Conservation (phyloP, 1,140 invertebrate genomes). For the Eupristina koningsbergeri region DNA sequence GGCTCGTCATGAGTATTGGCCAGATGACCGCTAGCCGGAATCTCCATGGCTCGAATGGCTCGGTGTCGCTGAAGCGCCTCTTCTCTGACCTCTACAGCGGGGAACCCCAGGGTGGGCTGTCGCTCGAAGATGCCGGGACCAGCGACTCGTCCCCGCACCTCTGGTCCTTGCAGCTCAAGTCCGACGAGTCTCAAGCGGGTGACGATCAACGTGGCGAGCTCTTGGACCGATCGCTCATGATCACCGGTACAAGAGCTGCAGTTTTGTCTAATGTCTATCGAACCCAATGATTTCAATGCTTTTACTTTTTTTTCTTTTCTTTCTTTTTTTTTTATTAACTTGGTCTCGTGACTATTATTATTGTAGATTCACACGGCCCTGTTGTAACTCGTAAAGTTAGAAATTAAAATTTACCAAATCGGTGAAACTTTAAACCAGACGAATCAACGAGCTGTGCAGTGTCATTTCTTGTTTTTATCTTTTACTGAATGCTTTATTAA, state of each 20-base stretch:
- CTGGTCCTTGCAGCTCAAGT: conserved; percentile 34
- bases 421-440: neutral
- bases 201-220: neutral
- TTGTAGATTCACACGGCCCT: neutral
- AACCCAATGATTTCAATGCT: neutral
- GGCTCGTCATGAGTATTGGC: conserved; percentile 54
- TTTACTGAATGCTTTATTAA: neutral
- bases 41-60: neutral
- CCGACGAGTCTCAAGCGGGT: neutral
- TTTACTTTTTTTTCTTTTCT: neutral
- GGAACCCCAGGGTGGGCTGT: neutral
- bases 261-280: neutral
- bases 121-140: neutral
- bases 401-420: neutral
- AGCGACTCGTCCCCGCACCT: neutral
- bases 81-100: conserved; percentile 29
- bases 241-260: conserved; percentile 25
- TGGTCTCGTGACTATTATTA: neutral
- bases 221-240: conserved; percentile 32
- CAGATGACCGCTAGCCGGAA: neutral
- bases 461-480: neutral
- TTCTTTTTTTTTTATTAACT: neutral
- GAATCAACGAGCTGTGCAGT: neutral
- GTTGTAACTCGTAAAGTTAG: neutral
- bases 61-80: neutral